Conservation (phyloP, 2,888 invertebrate genomes). For the Lepidocyrtinus sp. region DNA sequence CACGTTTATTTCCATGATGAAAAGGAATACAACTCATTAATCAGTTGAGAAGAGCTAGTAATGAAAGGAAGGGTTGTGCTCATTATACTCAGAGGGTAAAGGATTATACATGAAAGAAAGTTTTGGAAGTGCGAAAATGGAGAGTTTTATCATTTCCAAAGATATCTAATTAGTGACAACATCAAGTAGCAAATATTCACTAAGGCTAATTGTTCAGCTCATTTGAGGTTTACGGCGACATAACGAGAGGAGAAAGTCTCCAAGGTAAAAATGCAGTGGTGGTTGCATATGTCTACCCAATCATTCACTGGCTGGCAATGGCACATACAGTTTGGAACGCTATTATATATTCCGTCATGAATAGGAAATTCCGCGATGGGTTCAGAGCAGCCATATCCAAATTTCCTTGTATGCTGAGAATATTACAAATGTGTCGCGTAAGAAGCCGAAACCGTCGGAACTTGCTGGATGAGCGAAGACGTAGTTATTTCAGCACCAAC, state of each 20-base stretch:
- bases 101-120: too few relatives aligned
- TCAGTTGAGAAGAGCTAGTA: neutral
- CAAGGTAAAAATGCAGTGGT: too few relatives aligned
- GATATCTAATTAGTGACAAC: too few relatives aligned
- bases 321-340: constrained; percentile 71
- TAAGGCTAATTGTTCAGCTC: too few relatives aligned
- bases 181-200: too few relatives aligned
- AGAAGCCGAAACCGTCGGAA: constrained; percentile 1
- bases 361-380: constrained; percentile 70
- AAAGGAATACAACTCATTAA: neutral
- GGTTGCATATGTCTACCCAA: neutral
- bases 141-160: too few relatives aligned
- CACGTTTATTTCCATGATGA: neutral
- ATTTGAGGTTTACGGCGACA: constrained; percentile 62
- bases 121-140: too few relatives aligned
- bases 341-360: constrained; percentile 72
- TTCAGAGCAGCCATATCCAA: constrained; percentile 70
- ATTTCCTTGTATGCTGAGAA: constrained; percentile 58
- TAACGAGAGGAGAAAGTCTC: too few relatives aligned
- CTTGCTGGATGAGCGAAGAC: constrained; percentile 29
- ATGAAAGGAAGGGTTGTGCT: too few relatives aligned
- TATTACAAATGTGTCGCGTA: neutral
- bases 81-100: too few relatives aligned
- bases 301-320: constrained; percentile 55
- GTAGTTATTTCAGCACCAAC: constrained; percentile 26